Base-by-base conservation (phyloP, 2,888 invertebrate genomes). In the Diachrysia chrysitis region DNA sequence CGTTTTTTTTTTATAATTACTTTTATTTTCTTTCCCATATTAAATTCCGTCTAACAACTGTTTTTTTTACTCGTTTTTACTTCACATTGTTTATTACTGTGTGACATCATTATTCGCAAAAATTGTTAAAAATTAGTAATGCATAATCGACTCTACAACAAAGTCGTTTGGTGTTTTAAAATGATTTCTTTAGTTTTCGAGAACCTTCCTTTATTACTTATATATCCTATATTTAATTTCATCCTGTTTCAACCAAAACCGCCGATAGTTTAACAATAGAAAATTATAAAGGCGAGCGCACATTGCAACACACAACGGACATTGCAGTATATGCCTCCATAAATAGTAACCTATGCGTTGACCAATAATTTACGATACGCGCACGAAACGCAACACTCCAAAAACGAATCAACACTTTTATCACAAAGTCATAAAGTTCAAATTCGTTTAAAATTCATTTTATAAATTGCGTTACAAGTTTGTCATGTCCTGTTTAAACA, bases 281-380 rank as follows among this genome's bases (percentile, higher is more conserved):
- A 78, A 83, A 82, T 80, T 79, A 79, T 83, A 84, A 85, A 84
- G 79, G 73, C 69, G 70, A 66, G 59, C 62, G 66, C 69, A 73
- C 69, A 83, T 89, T 88, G 68, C 88, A 69, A 76, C 82, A 88
- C 55, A 59, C 42, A 73, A 53, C 86, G 85, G 87, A 87, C 85
- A 80, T 88, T 89, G 85, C 85, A 78, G 51, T 65, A 53, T 55
- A 60, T 72, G 71, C 64, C 57, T 74, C 82, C 78, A 78, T 85
- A 83, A 79, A 76, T 81, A 79, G 74, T 69, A 81, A 70, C 58
- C 61, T 42, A 72, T 62, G 62, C 58, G 56, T 87, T 88, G 69
- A 63, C 83, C 79, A 89, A 89, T 78, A 69, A 9, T 29, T 73
- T 82, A 63, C 63, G 60, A 68, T 76, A 78, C 66, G 62, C 56